Base-by-base conservation (phyloP, 2,797 vertebrate genomes). In the Malacoctenus gilli region DNA sequence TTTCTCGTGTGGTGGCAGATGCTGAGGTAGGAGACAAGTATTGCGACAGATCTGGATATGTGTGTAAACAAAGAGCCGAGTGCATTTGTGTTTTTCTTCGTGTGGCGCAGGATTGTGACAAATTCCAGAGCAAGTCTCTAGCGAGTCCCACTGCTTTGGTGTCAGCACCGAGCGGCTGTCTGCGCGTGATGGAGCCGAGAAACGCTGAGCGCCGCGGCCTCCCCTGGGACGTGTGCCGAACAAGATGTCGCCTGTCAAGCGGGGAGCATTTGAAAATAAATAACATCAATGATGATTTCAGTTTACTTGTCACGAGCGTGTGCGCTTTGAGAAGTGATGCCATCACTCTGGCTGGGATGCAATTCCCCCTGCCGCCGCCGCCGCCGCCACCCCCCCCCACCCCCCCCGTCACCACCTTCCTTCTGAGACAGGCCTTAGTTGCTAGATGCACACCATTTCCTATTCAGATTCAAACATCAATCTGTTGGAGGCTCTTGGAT, bases 211-310 rank as follows among this genome's bases (percentile, higher is more conserved):
- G 72, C 66, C 64, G 72, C 76, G 68, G 72, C 84, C 86, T 88
- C 90, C 89, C 91, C 52, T 74, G 90, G 89, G 92, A 93, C 77
- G 68, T 35, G 62, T 75, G 73, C 69, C 72, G 86, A 93, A 91
- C 91, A 92, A 92, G 91, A 93, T 92, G 91, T 92, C 86, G 89
- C 86, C 89, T 93, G 91, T 92, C 91, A 91, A 91, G 89, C 78
- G 83, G 68, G 83, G 78, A 89, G 77, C 86, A 87, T 92, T 91
- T 91, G 90, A 91, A 91, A 92, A 92, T 92, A 92, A 92, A 92
- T 91, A 92, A 92, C 91, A 92, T 91, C 91, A 90, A 89, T 89
- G 89, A 91, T 90, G 89, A 92, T 92, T 92, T 91, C 82, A 88
- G 90, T 91, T 91, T 91, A 89, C 91, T 92, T 91, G 91, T 92